Percentiles rank a stretch among this genome's conserved stretches.
These are phyloP conservation scores for Eufriesea mexicana DNA, from an alignment of 1,140 invertebrate genomes.

Conservation along the genomic window DNA sequence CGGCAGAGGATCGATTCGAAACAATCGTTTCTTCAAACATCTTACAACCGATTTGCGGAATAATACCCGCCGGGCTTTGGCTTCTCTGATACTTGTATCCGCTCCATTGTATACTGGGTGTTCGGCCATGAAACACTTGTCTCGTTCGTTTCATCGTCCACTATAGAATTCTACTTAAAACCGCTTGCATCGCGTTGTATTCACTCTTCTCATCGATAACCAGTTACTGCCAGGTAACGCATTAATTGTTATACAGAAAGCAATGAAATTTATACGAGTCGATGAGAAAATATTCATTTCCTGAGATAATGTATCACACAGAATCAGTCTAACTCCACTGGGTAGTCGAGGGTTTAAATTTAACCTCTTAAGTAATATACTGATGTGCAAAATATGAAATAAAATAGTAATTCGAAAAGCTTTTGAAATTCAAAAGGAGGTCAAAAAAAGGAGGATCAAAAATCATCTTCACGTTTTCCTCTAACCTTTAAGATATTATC, in stretches of 20 bases:
- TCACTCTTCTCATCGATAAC: not conserved
- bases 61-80: slow-evolving; percentile 60
- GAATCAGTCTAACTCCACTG: no score
- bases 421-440: no score
- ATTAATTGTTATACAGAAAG: no score
- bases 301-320: no score
- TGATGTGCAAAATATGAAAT: no score
- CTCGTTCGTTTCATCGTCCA: not conserved
- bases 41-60: slow-evolving; percentile 62
- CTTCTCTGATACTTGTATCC: slow-evolving; percentile 60
- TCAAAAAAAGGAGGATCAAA: no score
- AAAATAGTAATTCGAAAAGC: no score
- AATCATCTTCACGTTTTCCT: no score
- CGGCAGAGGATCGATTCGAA: slow-evolving; percentile 64
- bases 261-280: no score
- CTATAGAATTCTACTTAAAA: not conserved
- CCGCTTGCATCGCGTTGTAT: not conserved
- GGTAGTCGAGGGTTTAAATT: no score
- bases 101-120: slow-evolving; percentile 52
- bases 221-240: not conserved
- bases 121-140: not conserved
- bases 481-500: not conserved
- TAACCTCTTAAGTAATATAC: no score
- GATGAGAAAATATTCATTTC: no score
- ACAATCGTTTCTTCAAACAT: slow-evolving; percentile 73